A percentile compares a stretch with the other conserved stretches of the same genome.
phyloP scores from a whole-genome alignment of 2,113 vertebrate species.

The Scolopax mira region DNA sequence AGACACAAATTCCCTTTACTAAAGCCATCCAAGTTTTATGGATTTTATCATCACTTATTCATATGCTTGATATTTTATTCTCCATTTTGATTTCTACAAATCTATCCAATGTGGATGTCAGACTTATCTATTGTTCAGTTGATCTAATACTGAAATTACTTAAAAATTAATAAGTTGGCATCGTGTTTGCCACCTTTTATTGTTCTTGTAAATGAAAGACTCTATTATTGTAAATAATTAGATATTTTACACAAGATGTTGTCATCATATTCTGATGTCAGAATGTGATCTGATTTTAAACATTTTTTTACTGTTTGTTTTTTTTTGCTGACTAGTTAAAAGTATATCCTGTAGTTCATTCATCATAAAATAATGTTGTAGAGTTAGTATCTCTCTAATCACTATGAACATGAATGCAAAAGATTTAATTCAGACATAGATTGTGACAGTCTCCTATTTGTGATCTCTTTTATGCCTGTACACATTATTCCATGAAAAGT shows the following conservation, averaged over 20 bases:
- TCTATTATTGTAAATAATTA: neutral
- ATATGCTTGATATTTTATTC: neutral
- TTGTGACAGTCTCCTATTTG: neutral
- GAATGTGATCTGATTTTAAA: neutral
- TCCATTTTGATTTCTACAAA: neutral
- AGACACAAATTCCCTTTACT: neutral
- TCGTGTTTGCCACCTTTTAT: neutral
- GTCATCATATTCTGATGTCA: neutral
- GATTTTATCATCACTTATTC: neutral
- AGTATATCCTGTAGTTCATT: neutral
- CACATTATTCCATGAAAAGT: neutral
- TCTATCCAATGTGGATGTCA: neutral
- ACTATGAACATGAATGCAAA: neutral
- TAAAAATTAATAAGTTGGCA: neutral
- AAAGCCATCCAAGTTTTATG: neutral
- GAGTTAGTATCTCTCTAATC: neutral
- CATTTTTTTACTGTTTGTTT: accelerated
- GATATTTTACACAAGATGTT: neutral
- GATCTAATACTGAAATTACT: neutral
- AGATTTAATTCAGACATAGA: neutral
- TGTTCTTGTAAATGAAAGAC: neutral
- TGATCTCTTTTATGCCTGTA: neutral
- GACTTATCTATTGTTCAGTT: neutral
- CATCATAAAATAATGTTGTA: neutral
- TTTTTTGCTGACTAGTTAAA: neutral